Evolutionary conservation across 2,113 vertebrate species (phyloP).

Genomic region (Chaetura pelagica): DNA sequence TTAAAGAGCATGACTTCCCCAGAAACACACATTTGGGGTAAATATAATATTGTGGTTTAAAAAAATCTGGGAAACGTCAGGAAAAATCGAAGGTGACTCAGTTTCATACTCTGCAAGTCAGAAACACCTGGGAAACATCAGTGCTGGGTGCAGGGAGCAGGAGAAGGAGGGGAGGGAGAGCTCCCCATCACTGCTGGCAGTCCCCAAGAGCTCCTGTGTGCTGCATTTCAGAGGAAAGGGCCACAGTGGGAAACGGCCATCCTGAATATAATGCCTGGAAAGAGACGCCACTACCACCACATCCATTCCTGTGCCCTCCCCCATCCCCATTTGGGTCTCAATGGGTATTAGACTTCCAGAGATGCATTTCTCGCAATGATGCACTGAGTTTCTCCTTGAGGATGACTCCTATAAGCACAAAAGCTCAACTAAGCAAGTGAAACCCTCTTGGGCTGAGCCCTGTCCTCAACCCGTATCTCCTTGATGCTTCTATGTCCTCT

Average conservation of each 20-base stretch:
- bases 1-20: not conserved
- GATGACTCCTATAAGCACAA: not conserved
- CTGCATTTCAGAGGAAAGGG: not conserved
- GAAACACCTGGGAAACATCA: constrained; percentile 55
- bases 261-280: not conserved
- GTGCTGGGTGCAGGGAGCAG: not conserved
- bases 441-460: not conserved
- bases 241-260: not conserved
- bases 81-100: constrained; percentile 31
- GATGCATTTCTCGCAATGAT: not conserved
- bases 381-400: not conserved
- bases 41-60: not conserved
- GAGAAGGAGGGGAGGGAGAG: not conserved
- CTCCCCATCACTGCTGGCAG: not conserved
- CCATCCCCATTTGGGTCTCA: not conserved
- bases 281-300: not conserved
- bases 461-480: not conserved
- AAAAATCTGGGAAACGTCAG: constrained; percentile 40
- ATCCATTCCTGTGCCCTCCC: not conserved
- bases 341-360: not conserved
- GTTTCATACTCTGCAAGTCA: constrained; percentile 5
- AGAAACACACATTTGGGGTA: constrained; percentile 3
- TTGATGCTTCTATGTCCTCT: not conserved
- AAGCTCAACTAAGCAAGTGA: not conserved
- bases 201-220: not conserved